Conservation (phyloP, 2,888 invertebrate genomes). For the Caenorhabditis wallacei region DNA sequence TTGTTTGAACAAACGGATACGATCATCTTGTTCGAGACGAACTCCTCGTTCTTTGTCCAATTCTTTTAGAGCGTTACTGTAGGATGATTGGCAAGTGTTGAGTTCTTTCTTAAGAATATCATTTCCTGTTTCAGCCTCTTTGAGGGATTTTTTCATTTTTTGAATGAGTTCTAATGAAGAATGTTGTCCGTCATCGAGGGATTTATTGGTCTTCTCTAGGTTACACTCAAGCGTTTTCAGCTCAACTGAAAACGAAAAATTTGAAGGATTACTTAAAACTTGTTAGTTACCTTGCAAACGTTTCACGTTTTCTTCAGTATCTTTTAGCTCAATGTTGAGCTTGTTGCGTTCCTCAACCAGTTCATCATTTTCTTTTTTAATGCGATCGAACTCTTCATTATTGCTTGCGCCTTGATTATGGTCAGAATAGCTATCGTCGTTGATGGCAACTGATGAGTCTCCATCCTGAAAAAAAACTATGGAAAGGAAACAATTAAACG, state of each 20-base stretch:
- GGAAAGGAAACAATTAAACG: neutral
- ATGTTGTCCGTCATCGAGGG: neutral
- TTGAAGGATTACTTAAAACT: neutral
- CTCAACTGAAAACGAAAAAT: neutral
- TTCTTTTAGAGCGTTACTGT: neutral
- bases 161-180: neutral
- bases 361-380: neutral
- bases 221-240: neutral
- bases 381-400: conserved; percentile 14
- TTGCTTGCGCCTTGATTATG: neutral
- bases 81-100: neutral
- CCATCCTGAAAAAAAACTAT: conserved; percentile 11
- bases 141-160: conserved; percentile 2
- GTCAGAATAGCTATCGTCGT: neutral
- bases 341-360: neutral
- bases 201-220: neutral
- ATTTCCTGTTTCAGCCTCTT: neutral
- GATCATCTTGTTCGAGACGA: neutral
- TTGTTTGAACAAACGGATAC: neutral
- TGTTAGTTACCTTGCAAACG: conserved; percentile 11
- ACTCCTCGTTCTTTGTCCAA: neutral
- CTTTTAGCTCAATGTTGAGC: neutral
- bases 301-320: neutral
- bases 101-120: neutral
- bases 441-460: neutral